Evolutionary conservation across 2,888 invertebrate genomes (phyloP), one percentile per base, ranked within the genome.

Genomic region (Argynnis bischoffii): DNA sequence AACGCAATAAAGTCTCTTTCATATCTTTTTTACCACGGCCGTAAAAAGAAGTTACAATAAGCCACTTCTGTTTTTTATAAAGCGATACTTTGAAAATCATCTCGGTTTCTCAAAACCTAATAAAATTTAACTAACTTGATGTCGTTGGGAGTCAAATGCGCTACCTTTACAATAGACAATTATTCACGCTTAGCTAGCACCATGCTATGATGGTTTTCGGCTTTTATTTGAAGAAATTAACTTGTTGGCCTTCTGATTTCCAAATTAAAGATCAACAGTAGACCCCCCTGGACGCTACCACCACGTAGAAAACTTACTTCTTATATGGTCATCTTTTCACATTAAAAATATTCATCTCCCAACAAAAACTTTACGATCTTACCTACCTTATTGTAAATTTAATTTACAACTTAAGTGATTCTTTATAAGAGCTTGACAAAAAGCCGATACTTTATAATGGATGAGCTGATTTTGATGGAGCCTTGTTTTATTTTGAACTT

Each of bases 241-340:
- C 59, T 31, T 16, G 59, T 48, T 31, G 26, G 6, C 59, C 59
- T 59, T 48, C 26, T n/a, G 3, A 13, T 31, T 11, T 26, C 48
- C 26, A 59, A 59, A 26, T 16, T 26, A 26, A 59, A 48, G 59
- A 2, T 46, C 15, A 16, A 51, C 57, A 26, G 4, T 3, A 18
- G 59, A 59, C 59, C 59, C 59, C 59, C 59, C 59, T 59, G 48
- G 47, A 59, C 4, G 59, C 59, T 26, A 21, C 3, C 35, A 53
- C 53, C 35, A 15, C 57, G 5, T 26, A 21, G 57, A 59, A 48
- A 31, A 59, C 13, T 26, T 11, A 59, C 13, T 48, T 31, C 59
- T 59, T 48, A 59, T 59, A 48, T 59, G 59, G 59, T 59, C 59
- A 48, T 59, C 59, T 59, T 59, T 48, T 59, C 59, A 59, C 59